phyloP scores from a whole-genome alignment of 1,140 invertebrate species.

The Drosophila quadrilineata region DNA sequence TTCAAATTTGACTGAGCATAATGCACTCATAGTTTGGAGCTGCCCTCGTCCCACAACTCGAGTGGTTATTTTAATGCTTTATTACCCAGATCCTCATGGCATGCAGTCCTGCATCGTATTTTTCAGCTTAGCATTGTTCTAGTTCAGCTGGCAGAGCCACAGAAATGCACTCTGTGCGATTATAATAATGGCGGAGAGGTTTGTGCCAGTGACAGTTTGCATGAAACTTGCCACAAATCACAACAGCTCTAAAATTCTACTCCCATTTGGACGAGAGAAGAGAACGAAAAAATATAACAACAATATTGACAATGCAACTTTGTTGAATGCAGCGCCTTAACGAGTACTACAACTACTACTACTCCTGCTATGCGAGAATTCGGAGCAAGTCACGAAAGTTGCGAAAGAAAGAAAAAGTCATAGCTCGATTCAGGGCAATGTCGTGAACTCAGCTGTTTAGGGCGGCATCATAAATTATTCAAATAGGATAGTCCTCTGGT shows the following conservation, averaged over 20 bases:
- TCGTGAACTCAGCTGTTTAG: constrained; percentile 52
- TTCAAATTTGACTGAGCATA: constrained; percentile 49
- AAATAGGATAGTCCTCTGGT: constrained; percentile 43
- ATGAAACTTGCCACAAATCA: constrained; percentile 43
- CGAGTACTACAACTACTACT: no score
- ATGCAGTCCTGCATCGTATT: neutral
- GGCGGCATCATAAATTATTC: constrained; percentile 72
- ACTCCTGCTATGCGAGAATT: no score
- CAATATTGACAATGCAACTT: no score
- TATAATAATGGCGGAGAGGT: constrained; percentile 48
- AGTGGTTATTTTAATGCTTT: constrained; percentile 70
- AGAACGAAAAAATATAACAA: constrained; percentile 32
- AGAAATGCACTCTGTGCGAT: constrained; percentile 58
- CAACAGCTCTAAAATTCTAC: constrained; percentile 28
- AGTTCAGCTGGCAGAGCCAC: constrained; percentile 25
- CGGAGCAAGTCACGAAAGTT: no score
- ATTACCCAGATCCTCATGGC: constrained; percentile 22
- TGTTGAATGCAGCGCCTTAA: no score
- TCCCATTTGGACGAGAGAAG: no score
- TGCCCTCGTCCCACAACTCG: constrained; percentile 30
- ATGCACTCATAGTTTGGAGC: constrained; percentile 49
- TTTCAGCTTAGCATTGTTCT: constrained; percentile 45
- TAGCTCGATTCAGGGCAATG: constrained; percentile 19
- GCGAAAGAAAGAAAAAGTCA: neutral
- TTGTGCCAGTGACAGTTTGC: constrained; percentile 9